phyloP scores from a whole-genome alignment of 1,140 invertebrate genomes.

The Heterodera carotae region DNA sequence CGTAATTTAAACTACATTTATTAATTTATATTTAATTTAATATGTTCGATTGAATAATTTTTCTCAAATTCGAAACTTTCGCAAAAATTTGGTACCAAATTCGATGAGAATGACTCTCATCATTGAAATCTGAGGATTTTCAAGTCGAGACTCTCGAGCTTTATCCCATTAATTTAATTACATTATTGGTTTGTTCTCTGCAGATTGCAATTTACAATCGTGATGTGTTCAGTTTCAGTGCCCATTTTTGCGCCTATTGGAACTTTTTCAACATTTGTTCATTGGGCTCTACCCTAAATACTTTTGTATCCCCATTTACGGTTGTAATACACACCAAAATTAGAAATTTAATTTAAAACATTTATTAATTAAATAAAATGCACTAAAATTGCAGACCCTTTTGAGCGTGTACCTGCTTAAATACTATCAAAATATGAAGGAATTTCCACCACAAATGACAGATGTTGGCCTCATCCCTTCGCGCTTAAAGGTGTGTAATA shows the following conservation, averaged over 20 bases:
- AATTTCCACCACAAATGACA: background rate
- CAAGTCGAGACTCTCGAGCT: no score
- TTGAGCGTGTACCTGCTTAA: constrained; percentile 21
- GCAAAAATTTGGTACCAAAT: no score
- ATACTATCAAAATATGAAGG: constrained; percentile 16
- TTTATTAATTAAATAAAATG: background rate
- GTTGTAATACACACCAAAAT: background rate
- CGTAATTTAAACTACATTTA: no score
- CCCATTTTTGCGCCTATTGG: constrained; percentile 13
- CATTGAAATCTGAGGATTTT: no score
- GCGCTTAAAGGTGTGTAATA: background rate
- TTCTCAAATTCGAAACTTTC: no score
- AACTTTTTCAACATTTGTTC: constrained; percentile 18
- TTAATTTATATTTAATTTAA: no score
- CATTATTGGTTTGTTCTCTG: no score
- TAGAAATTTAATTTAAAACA: background rate
- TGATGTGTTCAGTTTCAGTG: background rate
- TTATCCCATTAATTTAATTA: no score
- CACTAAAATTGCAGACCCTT: constrained; percentile 6
- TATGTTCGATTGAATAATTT: no score
- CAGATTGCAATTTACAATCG: background rate
- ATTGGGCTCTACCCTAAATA: constrained; percentile 6
- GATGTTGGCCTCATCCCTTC: background rate
- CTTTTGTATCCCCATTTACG: constrained; percentile 19
- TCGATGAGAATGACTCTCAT: no score